Evolutionary conservation across 2,888 invertebrate species (phyloP), one percentile per base, ranked within the genome.

Genomic region (Lobophora halterata): DNA sequence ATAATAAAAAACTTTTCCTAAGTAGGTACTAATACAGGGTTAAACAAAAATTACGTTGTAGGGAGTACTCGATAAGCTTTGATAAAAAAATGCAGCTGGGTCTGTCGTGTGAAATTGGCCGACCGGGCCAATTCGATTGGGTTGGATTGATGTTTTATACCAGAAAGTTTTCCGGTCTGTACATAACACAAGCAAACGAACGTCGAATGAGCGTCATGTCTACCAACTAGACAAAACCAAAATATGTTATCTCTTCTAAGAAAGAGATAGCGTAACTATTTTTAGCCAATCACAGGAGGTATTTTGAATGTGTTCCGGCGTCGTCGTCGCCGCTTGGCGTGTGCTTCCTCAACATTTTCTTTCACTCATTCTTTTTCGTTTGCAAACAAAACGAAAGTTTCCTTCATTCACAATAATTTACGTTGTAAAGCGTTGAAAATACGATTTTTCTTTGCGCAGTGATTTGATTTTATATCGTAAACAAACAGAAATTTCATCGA

Each of bases 261-360:
- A 49, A 25, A 37, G 36, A 21, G 40, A 55, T 10, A 55, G 33
- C 37, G 23, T 10, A 30, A 63, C 55, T 65, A 61, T 65, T 68
- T 69, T 67, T 62, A 70, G 58, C 85, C 83, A 85, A 85, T 83
- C 79, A 72, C 31, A 60, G 52, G 47, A 40, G 54, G 56, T 49
- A 73, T 82, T 85, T 73, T 57, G 71, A 79, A 77, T 71, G 66
- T 56, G 66, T 76, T 76, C 71, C 62, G 62, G 83, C 79, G 79
- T 79, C 70, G 73, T 71, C 69, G 77, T 75, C 77, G 74, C 67
- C 65, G 72, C 71, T 77, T 77, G 70, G 77, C 71, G n/a, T 71
- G 71, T 54, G 56, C 36, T 62, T 60, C 58, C n/a, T n/a, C n/a
- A n/a, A n/a, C n/a, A n/a, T n/a, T 44, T 54, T 52, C 58, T 56